Percentiles rank a stretch among this genome's conserved stretches.
Evolutionary conservation across 2,797 vertebrate genomes (phyloP).

Genomic region (Xenopus petersii): DNA sequence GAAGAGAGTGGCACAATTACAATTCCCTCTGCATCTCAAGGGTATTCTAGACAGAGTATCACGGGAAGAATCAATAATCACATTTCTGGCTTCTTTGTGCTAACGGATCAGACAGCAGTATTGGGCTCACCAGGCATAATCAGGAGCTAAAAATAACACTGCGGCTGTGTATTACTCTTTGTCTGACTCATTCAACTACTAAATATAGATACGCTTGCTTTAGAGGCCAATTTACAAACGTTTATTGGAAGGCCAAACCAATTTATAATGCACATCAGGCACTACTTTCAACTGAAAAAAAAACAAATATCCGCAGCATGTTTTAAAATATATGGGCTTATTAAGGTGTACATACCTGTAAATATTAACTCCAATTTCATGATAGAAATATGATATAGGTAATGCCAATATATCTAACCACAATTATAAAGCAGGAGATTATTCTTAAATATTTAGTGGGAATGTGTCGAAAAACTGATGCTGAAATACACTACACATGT

Average conservation of each 20-base stretch:
- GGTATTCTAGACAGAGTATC: slow-evolving; percentile 41
- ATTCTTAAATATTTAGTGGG: too few relatives aligned
- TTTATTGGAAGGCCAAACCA: not conserved
- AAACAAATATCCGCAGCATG: too few relatives aligned
- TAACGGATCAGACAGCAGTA: slow-evolving; percentile 60
- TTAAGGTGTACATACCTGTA: too few relatives aligned
- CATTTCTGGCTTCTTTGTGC: slow-evolving; percentile 58
- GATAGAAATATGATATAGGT: too few relatives aligned
- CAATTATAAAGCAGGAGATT: too few relatives aligned
- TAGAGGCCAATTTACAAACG: slow-evolving; percentile 63
- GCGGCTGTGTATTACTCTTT: slow-evolving; percentile 65
- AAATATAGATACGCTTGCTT: slow-evolving; percentile 65
- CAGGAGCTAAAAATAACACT: slow-evolving; percentile 70
- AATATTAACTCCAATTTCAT: too few relatives aligned
- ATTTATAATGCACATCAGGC: too few relatives aligned
- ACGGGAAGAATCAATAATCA: slow-evolving; percentile 56
- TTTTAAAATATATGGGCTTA: too few relatives aligned
- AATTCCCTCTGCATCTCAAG: slow-evolving; percentile 52
- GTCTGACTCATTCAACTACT: slow-evolving; percentile 70
- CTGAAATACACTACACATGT: too few relatives aligned
- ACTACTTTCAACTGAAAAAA: too few relatives aligned
- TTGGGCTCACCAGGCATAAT: slow-evolving; percentile 66
- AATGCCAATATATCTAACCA: too few relatives aligned
- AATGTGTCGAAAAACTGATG: too few relatives aligned
- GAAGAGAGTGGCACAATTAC: slow-evolving; percentile 42